phyloP scores from a whole-genome alignment of 2,888 invertebrate species.

The Catocala nupta region DNA sequence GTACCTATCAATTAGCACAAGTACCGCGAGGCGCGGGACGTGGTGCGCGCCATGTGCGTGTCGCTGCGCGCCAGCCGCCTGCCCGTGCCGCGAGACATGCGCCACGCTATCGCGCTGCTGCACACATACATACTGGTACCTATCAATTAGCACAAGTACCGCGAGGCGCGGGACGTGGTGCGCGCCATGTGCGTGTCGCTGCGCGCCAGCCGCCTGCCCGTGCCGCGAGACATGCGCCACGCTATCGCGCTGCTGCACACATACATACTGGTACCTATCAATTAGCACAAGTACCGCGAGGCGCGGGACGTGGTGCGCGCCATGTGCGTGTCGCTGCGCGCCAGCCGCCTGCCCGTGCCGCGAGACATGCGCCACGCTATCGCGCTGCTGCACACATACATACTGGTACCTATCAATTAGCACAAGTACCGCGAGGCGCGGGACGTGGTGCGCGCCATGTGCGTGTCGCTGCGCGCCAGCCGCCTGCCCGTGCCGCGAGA shows the following conservation, averaged over 20 bases:
- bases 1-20: conserved; percentile 86
- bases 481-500: conserved; percentile 95
- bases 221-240: conserved; percentile 96
- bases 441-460: conserved; percentile 97
- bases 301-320: conserved; percentile 98
- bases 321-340: conserved; percentile 95
- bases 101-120: conserved; percentile 93
- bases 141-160: conserved; percentile 93
- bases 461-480: conserved; percentile 93
- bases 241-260: conserved; percentile 96
- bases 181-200: conserved; percentile 97
- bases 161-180: conserved; percentile 98
- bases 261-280: conserved; percentile 89
- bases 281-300: conserved; percentile 96
- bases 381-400: conserved; percentile 97
- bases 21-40: conserved; percentile 98
- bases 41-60: conserved; percentile 97
- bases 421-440: conserved; percentile 98
- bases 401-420: conserved; percentile 81
- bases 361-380: conserved; percentile 96
- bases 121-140: conserved; percentile 94
- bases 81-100: conserved; percentile 96
- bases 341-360: conserved; percentile 94
- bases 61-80: conserved; percentile 94
- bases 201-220: conserved; percentile 92